Conservation (phyloP, 2,113 vertebrate species). For the Poeciliopsis prolifica region DNA sequence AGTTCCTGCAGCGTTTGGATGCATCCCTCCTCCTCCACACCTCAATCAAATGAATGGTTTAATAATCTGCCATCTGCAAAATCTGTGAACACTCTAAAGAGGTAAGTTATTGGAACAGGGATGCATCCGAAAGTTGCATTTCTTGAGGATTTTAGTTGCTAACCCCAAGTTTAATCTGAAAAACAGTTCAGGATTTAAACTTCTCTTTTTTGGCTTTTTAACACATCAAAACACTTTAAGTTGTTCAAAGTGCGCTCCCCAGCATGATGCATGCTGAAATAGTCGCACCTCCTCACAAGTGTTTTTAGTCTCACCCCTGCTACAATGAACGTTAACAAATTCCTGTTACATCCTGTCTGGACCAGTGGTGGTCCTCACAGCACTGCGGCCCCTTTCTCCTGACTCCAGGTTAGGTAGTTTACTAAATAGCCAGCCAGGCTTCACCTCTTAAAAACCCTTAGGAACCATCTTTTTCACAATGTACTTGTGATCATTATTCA, state of each 20-base stretch:
- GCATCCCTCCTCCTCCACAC: too few relatives aligned
- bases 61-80: too few relatives aligned
- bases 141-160: too few relatives aligned
- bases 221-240: not conserved
- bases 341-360: constrained; percentile 64
- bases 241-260: not conserved
- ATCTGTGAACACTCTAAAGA: too few relatives aligned
- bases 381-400: not conserved
- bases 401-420: not conserved
- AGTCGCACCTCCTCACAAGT: constrained; percentile 53
- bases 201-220: not conserved
- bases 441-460: not conserved
- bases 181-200: not conserved
- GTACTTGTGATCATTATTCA: not conserved
- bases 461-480: not conserved
- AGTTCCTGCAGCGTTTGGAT: too few relatives aligned
- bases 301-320: constrained; percentile 62
- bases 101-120: too few relatives aligned
- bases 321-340: constrained; percentile 36
- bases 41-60: too few relatives aligned
- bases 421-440: not conserved
- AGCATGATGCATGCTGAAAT: constrained; percentile 34
- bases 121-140: too few relatives aligned
- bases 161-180: not conserved
- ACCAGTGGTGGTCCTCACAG: not conserved